These are phyloP conservation scores for Marcusenius ussheri DNA, from an alignment of 2,113 vertebrate species.

Conservation along the genomic window DNA sequence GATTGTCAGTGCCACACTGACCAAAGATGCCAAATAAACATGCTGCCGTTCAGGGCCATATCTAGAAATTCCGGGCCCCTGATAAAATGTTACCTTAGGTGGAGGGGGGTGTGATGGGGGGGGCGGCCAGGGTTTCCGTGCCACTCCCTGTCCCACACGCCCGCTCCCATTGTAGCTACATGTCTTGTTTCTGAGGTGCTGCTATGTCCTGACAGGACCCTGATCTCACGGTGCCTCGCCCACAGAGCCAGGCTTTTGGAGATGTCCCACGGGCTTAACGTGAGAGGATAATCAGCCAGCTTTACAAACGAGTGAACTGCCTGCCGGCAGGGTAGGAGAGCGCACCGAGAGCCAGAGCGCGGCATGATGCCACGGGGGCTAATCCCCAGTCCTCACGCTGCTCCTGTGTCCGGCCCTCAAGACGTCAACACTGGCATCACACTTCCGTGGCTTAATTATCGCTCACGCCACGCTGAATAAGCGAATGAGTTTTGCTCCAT, in stretches of 20 bases:
- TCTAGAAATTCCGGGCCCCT: neutral
- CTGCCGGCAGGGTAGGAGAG: neutral
- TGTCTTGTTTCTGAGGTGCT: neutral
- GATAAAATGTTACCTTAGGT: neutral
- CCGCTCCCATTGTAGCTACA: neutral
- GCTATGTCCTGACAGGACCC: neutral
- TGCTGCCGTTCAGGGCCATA: neutral
- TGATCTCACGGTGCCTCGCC: neutral
- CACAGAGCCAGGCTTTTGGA: neutral
- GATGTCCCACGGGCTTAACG: neutral
- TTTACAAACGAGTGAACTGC: neutral
- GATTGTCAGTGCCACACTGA: neutral
- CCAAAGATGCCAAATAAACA: neutral
- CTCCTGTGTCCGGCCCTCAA: neutral
- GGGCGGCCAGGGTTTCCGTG: neutral
- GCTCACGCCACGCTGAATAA: neutral
- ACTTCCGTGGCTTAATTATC: constrained; percentile 5
- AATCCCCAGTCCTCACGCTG: neutral
- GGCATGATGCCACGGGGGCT: neutral
- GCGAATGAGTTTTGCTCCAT: constrained; percentile 11
- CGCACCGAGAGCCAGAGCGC: neutral
- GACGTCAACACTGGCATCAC: neutral
- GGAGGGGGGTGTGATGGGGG: neutral
- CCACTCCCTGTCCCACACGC: neutral
- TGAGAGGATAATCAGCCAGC: neutral